Evolutionary conservation across 64 coral and sea anemone genomes (phyloP).

Genomic region (Montipora foliosa): DNA sequence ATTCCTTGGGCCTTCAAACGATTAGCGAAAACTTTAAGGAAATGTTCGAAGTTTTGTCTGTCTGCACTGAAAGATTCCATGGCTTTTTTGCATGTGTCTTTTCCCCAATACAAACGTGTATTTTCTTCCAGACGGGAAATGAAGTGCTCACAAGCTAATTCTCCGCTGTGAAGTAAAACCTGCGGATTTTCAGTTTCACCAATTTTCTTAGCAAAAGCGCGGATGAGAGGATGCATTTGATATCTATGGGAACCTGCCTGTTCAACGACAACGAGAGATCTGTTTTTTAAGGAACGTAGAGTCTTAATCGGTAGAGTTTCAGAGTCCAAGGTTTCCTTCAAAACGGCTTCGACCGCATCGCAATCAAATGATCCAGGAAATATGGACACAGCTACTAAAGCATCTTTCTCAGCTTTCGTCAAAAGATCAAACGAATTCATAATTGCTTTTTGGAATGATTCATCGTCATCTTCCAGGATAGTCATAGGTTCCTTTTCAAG

Average conservation of each 20-base stretch:
- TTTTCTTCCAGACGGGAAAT: background rate
- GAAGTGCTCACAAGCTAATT: conserved; percentile 22
- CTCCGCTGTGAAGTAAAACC: background rate
- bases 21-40: conserved; percentile 6
- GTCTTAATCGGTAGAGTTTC: background rate
- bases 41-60: conserved; percentile 58
- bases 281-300: background rate
- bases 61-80: conserved; percentile 32
- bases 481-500: conserved; percentile 6
- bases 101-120: conserved; percentile 14
- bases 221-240: background rate
- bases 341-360: conserved; percentile 1
- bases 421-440: conserved; percentile 21
- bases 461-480: background rate
- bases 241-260: background rate
- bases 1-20: background rate
- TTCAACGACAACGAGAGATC: background rate
- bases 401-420: background rate
- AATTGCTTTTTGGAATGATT: conserved; percentile 17
- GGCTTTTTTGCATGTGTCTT: conserved; percentile 31
- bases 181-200: background rate
- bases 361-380: background rate
- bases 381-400: background rate
- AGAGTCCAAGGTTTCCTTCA: background rate
- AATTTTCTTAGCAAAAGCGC: conserved; percentile 1